These are phyloP conservation scores for Pseudomyrmex flavicornis DNA, from an alignment of 1,140 invertebrate genomes.

Conservation along the genomic window DNA sequence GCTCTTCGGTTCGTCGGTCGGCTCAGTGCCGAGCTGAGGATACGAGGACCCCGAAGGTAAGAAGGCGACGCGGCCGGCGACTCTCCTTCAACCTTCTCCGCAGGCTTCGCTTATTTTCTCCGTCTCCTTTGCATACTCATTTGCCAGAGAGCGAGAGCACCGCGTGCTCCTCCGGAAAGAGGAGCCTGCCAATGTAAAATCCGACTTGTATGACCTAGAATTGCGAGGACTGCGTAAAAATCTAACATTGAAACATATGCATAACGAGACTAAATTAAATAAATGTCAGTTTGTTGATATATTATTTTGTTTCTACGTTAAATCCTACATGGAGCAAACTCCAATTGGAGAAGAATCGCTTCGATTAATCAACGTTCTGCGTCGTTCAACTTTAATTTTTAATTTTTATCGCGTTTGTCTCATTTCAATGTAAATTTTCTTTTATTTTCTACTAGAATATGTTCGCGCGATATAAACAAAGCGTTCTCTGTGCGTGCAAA, in stretches of 20 bases:
- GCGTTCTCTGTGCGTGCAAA: not conserved
- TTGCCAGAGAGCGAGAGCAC: conserved; percentile 10
- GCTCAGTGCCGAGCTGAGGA: conserved; percentile 70
- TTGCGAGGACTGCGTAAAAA: not conserved
- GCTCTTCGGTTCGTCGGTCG: conserved; percentile 41
- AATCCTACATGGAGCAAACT: too few species aligned
- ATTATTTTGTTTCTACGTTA: too few species aligned
- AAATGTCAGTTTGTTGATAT: too few species aligned
- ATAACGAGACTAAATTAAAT: too few species aligned
- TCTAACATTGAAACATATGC: not conserved
- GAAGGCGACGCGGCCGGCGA: conserved; percentile 36
- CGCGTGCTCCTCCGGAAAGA: conserved; percentile 35
- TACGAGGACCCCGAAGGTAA: conserved; percentile 68
- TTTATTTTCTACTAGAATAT: not conserved
- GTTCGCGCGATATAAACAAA: conserved; percentile 1
- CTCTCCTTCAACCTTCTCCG: conserved; percentile 56
- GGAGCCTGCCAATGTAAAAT: conserved; percentile 2
- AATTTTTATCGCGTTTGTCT: too few species aligned
- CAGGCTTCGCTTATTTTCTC: conserved; percentile 51
- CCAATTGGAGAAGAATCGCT: too few species aligned
- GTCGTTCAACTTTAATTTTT: too few species aligned
- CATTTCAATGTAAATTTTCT: not conserved
- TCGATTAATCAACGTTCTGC: too few species aligned
- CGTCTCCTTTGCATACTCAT: conserved; percentile 48
- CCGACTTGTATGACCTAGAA: conserved; percentile 35